These are phyloP conservation scores for Pseudochaenichthys georgianus DNA, from an alignment of 2,797 vertebrate genomes.

Conservation along the genomic window DNA sequence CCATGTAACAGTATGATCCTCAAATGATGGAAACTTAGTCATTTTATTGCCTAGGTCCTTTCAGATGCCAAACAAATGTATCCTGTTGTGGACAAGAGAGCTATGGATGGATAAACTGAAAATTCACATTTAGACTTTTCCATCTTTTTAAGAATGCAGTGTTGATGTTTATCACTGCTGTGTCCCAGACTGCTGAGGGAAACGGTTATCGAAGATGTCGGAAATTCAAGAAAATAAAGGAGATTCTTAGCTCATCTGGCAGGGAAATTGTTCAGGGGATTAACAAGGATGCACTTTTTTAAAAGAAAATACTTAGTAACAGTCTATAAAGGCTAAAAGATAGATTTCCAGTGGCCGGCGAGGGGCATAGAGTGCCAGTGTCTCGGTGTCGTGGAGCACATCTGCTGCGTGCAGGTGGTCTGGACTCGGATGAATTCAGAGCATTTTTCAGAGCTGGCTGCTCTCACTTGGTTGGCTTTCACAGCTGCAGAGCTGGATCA, in stretches of 20 bases:
- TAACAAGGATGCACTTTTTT: not conserved
- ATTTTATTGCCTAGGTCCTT: not conserved
- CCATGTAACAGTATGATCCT: not conserved
- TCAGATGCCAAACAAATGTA: not conserved
- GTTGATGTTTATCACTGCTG: not conserved
- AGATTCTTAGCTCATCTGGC: not conserved
- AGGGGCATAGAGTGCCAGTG: constrained; percentile 36
- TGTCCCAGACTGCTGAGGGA: not conserved
- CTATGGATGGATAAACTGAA: not conserved
- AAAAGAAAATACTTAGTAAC: not conserved
- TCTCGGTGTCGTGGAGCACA: constrained; percentile 48
- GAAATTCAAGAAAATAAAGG: not conserved
- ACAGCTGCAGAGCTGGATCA: constrained; percentile 61
- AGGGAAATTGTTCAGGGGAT: not conserved
- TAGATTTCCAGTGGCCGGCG: constrained; percentile 16
- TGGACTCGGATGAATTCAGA: constrained; percentile 42
- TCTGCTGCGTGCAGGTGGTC: constrained; percentile 72
- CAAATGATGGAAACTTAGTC: not conserved
- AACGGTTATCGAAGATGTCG: not conserved
- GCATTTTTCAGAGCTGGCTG: constrained; percentile 27
- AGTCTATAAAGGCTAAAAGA: constrained; percentile 7
- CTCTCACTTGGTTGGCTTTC: constrained; percentile 21
- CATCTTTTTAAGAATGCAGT: not conserved
- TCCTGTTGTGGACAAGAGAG: not conserved
- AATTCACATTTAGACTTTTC: not conserved